Evolutionary conservation across 2,113 vertebrate genomes (phyloP).

Genomic region (Myotis lucifugus): DNA sequence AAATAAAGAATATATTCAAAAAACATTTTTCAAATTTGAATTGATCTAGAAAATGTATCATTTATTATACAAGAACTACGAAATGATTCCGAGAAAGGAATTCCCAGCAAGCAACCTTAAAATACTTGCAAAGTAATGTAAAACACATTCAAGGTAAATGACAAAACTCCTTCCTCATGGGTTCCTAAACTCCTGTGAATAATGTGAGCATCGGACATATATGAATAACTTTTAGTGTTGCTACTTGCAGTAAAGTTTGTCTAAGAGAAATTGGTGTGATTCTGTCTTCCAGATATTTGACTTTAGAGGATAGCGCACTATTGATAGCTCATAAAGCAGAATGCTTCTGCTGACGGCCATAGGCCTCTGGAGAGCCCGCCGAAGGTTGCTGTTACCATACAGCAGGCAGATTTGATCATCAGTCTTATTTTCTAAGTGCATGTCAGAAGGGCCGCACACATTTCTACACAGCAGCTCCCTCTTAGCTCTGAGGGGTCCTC

Average conservation of each 20-base stretch:
- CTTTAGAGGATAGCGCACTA: constrained; percentile 38
- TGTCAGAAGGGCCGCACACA: background rate
- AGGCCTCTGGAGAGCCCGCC: background rate
- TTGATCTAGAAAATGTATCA: background rate
- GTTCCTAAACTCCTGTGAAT: constrained; percentile 38
- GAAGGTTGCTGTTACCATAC: constrained; percentile 18
- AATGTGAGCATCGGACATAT: constrained; percentile 29
- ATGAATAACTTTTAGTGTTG: constrained; percentile 61
- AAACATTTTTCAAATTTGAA: constrained; percentile 20
- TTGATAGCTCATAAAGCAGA: constrained; percentile 47
- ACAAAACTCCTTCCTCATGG: background rate
- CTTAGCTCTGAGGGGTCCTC: background rate
- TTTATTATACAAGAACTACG: background rate
- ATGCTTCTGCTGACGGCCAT: background rate
- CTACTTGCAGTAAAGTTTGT: background rate
- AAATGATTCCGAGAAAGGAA: constrained; percentile 48
- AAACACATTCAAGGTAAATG: constrained; percentile 28
- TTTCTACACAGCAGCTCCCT: background rate
- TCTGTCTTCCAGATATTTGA: constrained; percentile 51
- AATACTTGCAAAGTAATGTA: background rate
- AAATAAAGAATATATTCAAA: background rate
- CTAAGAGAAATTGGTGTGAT: constrained; percentile 39
- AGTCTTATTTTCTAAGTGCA: background rate
- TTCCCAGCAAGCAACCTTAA: background rate
- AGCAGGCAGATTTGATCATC: background rate